Evolutionary conservation across 2,888 invertebrate species (phyloP), one percentile per base, ranked within the genome.

Genomic region (Venustoraphidia nigricollis): DNA sequence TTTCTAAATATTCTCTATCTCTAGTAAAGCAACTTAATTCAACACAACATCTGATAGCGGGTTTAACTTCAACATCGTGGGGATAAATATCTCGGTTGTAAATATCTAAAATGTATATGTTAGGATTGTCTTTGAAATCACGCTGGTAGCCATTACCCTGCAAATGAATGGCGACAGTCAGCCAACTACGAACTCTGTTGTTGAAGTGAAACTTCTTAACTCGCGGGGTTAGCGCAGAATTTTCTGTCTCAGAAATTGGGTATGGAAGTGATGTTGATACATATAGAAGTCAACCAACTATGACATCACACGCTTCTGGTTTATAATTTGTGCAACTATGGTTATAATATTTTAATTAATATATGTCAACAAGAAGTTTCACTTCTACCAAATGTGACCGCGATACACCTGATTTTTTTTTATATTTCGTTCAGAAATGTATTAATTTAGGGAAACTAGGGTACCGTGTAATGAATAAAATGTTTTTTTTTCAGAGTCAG

Each of bases 61-160:
- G 68, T 66, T 86, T 87, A 2, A 90, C 91, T 49, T 65, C 64
- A 45, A 72, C 70, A 64, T 92, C 92, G 50, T 71, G 72, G 0
- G 92, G 92, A 62, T 89, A 92, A 53, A 92, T 89, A 47, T 74
- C 65, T 41, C 75, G 72, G 66, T 92, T 92, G 64, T 86, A 92
- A 64, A 89, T 80, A 62, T 93, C 92, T 71, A 93, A 69, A 53
- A 92, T 91, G 60, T 83, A 92, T n/a, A 92, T 83, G 55, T 76
- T 73, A 0, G 70, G 64, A 41, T 81, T 76, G 44, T 75, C 72
- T 49, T 77, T 71, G 62, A 91, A 91, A 64, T 93, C 92, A 10
- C 77, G 73, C 59, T 85, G 83, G 63, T 92, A 84, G 0, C 92
- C 92, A 65, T 93, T 93, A 1, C 92, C 92, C 83, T 85, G 58